Evolutionary conservation across 2,113 vertebrate genomes (phyloP).

Genomic region (Ageneiosus marmoratus): DNA sequence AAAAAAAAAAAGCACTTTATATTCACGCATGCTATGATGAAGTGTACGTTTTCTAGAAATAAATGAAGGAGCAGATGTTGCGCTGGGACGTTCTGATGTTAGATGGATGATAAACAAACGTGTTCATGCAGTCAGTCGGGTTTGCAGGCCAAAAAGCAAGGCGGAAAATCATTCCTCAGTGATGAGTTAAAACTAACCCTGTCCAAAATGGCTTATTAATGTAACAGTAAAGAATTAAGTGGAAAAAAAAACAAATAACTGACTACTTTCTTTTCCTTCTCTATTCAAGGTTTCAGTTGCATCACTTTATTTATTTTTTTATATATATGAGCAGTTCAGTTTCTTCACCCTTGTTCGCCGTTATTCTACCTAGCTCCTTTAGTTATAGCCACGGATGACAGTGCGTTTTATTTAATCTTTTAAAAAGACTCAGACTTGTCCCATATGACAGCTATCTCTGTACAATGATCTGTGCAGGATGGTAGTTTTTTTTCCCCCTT

Average conservation of each 20-base stretch:
- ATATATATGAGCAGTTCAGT: neutral
- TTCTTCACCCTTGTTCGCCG: neutral
- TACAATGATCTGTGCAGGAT: conserved; percentile 3
- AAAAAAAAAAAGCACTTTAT: no score
- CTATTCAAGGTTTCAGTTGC: neutral
- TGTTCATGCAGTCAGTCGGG: neutral
- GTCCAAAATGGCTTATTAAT: no score
- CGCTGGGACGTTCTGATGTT: neutral
- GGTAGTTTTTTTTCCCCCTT: conserved; percentile 1
- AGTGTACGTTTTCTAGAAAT: neutral
- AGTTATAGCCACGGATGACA: conserved; percentile 1
- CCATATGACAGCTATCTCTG: conserved; percentile 40
- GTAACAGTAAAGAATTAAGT: neutral
- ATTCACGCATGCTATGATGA: neutral
- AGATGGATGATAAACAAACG: neutral
- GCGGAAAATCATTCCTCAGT: neutral
- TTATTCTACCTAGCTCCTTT: conserved; percentile 4
- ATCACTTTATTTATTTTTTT: neutral
- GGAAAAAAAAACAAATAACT: neutral
- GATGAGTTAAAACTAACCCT: neutral
- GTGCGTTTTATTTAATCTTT: conserved; percentile 39
- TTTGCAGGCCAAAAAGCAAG: neutral
- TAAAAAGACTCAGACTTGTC: conserved; percentile 56
- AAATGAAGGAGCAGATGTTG: conserved; percentile 18
- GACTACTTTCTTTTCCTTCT: neutral